A percentile compares a stretch with the other conserved stretches of the same genome.
phyloP scores from a whole-genome alignment of 2,113 vertebrate species.

The Ceuthmochares aereus region DNA sequence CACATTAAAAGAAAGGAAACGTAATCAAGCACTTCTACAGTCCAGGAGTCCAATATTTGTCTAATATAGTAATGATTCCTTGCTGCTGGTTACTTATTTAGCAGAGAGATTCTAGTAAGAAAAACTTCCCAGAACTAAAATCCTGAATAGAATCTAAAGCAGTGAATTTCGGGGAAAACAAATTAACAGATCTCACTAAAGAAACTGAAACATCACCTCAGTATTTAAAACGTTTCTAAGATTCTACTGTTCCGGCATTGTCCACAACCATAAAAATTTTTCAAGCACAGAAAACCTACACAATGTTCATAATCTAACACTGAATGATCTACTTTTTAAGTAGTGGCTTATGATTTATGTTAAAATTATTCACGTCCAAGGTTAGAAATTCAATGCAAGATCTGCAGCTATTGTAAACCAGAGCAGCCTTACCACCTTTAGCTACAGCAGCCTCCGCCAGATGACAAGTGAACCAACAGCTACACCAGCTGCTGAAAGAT shows the following conservation, averaged over 20 bases:
- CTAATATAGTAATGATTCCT: not conserved
- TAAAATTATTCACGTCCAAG: not conserved
- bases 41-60: not conserved
- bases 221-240: not conserved
- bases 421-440: not conserved
- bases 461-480: not conserved
- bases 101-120: not conserved
- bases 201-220: not conserved
- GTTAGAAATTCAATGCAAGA: not conserved
- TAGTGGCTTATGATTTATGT: not conserved
- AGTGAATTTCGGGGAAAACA: not conserved
- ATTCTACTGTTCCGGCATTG: not conserved
- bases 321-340: not conserved
- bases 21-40: not conserved
- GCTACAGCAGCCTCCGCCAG: rapidly evolving
- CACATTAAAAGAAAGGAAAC: not conserved
- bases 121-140: not conserved
- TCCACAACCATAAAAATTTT: not conserved
- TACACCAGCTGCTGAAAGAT: not conserved
- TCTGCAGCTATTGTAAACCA: not conserved
- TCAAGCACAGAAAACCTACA: not conserved
- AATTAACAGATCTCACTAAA: not conserved
- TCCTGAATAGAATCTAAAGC: not conserved
- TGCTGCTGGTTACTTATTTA: not conserved
- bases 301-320: not conserved